phyloP scores from a whole-genome alignment of 2,797 vertebrate genomes.

The Sebastolobus alascanus region DNA sequence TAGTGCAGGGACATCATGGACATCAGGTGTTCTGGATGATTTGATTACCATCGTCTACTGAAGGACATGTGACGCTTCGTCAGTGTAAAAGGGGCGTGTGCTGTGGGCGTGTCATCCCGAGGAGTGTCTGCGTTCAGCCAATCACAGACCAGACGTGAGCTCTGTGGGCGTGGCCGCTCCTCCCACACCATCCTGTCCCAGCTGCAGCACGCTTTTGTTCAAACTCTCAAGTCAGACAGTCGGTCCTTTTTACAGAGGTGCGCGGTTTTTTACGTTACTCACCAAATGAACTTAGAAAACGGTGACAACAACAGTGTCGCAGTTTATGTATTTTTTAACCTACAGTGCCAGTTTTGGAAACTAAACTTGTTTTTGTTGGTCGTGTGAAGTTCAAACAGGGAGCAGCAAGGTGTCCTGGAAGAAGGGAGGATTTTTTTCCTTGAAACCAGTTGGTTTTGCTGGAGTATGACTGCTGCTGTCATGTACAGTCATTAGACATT shows the following conservation, averaged over 20 bases:
- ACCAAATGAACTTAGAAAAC: background rate
- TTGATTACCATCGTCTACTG: slow-evolving; percentile 34
- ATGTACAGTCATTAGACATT: slow-evolving; percentile 29
- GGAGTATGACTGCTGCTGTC: slow-evolving; percentile 37
- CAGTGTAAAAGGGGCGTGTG: slow-evolving; percentile 51
- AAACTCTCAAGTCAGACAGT: slow-evolving; percentile 59
- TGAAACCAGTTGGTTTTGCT: slow-evolving; percentile 16
- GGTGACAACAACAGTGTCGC: background rate
- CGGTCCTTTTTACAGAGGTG: slow-evolving; percentile 2
- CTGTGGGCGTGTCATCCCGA: slow-evolving; percentile 46
- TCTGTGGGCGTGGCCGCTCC: slow-evolving; percentile 41
- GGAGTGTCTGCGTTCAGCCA: slow-evolving; percentile 72
- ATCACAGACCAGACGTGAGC: slow-evolving; percentile 41
- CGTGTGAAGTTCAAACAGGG: slow-evolving; percentile 28
- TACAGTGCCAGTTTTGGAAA: background rate
- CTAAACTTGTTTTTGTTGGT: background rate
- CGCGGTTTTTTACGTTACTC: background rate
- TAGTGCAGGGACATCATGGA: background rate
- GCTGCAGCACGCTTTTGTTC: slow-evolving; percentile 79
- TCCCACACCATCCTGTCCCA: slow-evolving; percentile 58
- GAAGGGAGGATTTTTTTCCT: slow-evolving; percentile 29
- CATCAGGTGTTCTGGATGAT: slow-evolving; percentile 28
- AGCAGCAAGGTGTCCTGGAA: slow-evolving; percentile 45
- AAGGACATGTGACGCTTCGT: slow-evolving; percentile 62
- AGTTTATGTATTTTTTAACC: background rate